Conservation (phyloP, 2,888 invertebrate species). For the Cephus pygmeus region DNA sequence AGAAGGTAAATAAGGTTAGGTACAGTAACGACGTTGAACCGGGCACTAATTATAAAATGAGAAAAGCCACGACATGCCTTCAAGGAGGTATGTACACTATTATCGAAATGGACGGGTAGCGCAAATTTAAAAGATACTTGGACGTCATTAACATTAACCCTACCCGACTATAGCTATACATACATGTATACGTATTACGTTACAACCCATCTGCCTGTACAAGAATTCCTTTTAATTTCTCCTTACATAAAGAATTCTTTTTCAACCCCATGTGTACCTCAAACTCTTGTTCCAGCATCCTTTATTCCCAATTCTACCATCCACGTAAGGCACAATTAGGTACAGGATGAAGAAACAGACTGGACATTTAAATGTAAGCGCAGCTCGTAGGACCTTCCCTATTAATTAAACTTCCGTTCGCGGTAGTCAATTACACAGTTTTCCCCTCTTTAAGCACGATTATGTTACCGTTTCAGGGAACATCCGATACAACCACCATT, state of each 20-base stretch:
- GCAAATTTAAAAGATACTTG: not conserved
- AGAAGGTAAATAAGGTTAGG: conserved; percentile 1
- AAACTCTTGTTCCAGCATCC: not conserved
- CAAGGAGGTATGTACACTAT: not conserved
- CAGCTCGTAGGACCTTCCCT: not conserved
- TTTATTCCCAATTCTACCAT: not conserved
- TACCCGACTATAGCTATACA: not conserved
- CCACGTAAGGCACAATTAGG: not conserved
- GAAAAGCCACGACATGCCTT: not conserved
- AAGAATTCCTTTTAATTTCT: not conserved
- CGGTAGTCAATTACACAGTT: not conserved
- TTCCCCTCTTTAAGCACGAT: not conserved
- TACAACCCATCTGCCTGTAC: not conserved
- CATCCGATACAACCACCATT: not conserved
- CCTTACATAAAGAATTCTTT: not conserved
- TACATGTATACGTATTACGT: not conserved
- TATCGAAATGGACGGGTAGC: not conserved
- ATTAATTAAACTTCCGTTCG: not conserved
- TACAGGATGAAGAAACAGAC: not conserved
- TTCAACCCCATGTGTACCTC: not conserved
- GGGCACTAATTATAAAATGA: not conserved
- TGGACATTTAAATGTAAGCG: not conserved
- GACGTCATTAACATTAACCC: not conserved
- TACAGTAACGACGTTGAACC: not conserved
- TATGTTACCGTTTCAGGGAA: not conserved